Evolutionary conservation across 2,113 vertebrate species (phyloP), one percentile per base, ranked within the genome.

Genomic region (Macroglossus sobrinus): DNA sequence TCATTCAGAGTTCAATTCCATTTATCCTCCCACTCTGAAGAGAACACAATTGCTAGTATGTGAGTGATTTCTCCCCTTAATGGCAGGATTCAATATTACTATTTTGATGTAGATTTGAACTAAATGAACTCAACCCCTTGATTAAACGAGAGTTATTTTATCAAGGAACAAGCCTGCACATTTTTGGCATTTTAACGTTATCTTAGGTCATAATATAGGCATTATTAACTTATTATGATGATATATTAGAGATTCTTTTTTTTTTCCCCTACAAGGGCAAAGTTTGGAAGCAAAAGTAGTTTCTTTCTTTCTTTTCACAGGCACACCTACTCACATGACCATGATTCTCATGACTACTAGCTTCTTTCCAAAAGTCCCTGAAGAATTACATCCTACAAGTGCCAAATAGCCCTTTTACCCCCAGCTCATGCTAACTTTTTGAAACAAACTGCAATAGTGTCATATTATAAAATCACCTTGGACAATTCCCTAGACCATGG

Each of bases 21-120:
- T 72, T 93, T 97, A 93, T 57, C 93, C 93, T 92, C 92, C 91
- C 92, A 96, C 93, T 96, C 91, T 21, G 35, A 28, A 81, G 85
- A 96, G 80, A 94, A 93, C 82, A 96, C 71, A 97, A 97, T 86
- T 68, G 91, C 8, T 74, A 91, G 47, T 35, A 69, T 40, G 43
- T 7, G 78, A 97, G 69, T 91, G 92, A 95, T 93, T 96, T 97
- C 94, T 93, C 61, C 33, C 59, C 28, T 95, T 96, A 96, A 93
- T 69, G 84, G 71, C 84, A 94, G 74, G 71, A 97, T 91, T 95
- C 95, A 71, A 95, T 96, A 96, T 96, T 95, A 92, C 89, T 95
- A 97, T 97, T 96, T 97, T 96, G 85, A 97, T 94, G 89, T 74
- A 94, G 33, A 97, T 84, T 95, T 96, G 66, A 95, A 97, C 59